Evolutionary conservation across 1,140 invertebrate genomes (phyloP).

Genomic region (Euwallacea similis): DNA sequence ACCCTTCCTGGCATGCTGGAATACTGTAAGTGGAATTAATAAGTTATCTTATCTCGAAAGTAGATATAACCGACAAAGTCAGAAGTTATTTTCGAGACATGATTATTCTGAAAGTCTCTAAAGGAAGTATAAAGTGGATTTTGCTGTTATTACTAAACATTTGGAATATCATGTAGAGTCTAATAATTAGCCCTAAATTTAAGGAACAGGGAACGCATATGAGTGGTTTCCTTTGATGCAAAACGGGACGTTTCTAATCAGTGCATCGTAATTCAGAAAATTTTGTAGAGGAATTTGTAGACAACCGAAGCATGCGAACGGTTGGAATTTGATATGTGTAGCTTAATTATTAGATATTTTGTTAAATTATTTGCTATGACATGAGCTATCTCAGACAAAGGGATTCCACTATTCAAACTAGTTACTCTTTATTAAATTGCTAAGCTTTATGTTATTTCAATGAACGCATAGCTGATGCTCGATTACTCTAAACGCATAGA

Average conservation of each 20-base stretch:
- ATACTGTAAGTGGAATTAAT: conserved; percentile 8
- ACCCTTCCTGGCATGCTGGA: conserved; percentile 11
- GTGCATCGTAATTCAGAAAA: conserved; percentile 1
- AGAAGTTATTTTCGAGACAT: background rate
- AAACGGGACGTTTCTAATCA: background rate
- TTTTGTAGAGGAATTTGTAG: background rate
- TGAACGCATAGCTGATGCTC: no score
- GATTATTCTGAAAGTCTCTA: background rate
- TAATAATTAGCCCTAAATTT: background rate
- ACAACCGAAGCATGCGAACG: background rate
- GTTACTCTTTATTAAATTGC: no score
- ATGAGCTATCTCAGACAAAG: no score
- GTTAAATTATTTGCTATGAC: no score
- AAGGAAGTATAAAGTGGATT: background rate
- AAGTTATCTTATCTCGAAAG: conserved; percentile 12
- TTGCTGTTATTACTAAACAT: background rate
- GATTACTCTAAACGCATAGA: no score
- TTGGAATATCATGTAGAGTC: background rate
- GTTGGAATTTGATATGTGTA: background rate
- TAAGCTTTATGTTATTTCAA: no score
- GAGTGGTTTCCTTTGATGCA: background rate
- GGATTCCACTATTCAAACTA: no score
- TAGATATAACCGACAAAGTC: background rate
- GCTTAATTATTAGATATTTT: no score
- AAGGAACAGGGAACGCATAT: background rate